Percentiles rank a stretch among this genome's conserved stretches.
Conservation (phyloP, 2,113 vertebrate genomes). For the Ciconia stormi region DNA sequence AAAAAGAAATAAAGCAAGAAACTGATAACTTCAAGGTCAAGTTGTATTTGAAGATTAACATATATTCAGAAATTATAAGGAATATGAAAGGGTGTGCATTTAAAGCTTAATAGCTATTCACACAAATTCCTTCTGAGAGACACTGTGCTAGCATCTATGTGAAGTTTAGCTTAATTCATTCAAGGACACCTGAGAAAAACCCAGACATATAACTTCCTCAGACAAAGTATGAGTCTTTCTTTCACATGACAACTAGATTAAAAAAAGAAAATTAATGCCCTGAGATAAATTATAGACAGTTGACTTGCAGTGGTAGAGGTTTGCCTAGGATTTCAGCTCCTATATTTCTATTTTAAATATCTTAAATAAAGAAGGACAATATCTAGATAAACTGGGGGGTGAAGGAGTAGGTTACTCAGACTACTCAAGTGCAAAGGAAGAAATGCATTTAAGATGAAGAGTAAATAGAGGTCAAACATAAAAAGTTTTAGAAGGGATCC, state of each 20-base stretch:
- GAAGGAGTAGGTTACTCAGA: not conserved
- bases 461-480: not conserved
- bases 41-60: not conserved
- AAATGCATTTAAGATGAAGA: not conserved
- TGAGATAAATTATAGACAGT: not conserved
- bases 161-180: not conserved
- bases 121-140: not conserved
- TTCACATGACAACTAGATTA: not conserved
- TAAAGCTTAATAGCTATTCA: not conserved
- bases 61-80: not conserved
- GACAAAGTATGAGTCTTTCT: not conserved
- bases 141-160: not conserved
- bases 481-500: not conserved
- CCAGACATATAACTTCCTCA: not conserved
- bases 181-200: not conserved
- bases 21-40: not conserved
- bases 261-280: not conserved
- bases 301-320: not conserved
- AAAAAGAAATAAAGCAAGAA: not conserved
- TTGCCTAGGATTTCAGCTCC: not conserved
- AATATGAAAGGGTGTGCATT: not conserved
- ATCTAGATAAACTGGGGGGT: not conserved
- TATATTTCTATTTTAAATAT: not conserved
- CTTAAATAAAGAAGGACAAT: not conserved
- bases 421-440: not conserved